These are phyloP conservation scores for Brachionus plicatilis DNA, from an alignment of 1,140 invertebrate species.

Conservation along the genomic window DNA sequence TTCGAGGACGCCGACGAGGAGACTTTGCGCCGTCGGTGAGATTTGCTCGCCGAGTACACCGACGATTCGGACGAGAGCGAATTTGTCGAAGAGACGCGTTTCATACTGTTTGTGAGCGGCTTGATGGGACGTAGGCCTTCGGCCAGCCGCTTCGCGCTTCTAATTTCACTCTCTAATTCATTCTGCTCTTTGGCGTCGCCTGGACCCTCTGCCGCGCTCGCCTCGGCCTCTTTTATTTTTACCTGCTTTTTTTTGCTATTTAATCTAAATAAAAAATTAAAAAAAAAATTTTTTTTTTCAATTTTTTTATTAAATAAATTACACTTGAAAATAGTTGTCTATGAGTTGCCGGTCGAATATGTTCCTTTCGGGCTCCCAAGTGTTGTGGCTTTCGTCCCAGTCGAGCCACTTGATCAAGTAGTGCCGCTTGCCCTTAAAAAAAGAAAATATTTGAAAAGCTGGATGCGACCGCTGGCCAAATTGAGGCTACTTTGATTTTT, in stretches of 20 bases:
- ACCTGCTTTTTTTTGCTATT: not conserved
- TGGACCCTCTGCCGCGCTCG: not conserved
- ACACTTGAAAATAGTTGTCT: constrained; percentile 11
- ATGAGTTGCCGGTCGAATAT: constrained; percentile 29
- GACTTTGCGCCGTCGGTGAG: not conserved
- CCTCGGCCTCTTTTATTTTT: not conserved
- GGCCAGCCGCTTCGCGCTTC: not conserved
- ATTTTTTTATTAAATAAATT: not conserved
- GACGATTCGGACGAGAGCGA: not conserved
- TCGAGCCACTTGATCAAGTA: constrained; percentile 33
- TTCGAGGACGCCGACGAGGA: not conserved
- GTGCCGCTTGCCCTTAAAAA: not conserved
- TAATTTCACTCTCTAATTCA: not conserved
- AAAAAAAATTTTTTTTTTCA: not conserved
- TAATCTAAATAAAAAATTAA: not conserved
- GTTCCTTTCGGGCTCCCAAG: constrained; percentile 38
- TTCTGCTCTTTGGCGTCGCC: not conserved
- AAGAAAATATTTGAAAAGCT: too few relatives aligned
- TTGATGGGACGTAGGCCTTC: constrained; percentile 34
- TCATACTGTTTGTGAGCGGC: not conserved
- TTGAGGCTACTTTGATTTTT: not conserved
- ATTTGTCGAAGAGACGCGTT: not conserved
- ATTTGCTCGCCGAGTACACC: not conserved
- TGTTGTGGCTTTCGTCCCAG: constrained; percentile 26
- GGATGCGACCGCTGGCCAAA: too few relatives aligned